Base-by-base conservation (phyloP, 2,888 invertebrate genomes). In the Harpagoxenus sublaevis region DNA sequence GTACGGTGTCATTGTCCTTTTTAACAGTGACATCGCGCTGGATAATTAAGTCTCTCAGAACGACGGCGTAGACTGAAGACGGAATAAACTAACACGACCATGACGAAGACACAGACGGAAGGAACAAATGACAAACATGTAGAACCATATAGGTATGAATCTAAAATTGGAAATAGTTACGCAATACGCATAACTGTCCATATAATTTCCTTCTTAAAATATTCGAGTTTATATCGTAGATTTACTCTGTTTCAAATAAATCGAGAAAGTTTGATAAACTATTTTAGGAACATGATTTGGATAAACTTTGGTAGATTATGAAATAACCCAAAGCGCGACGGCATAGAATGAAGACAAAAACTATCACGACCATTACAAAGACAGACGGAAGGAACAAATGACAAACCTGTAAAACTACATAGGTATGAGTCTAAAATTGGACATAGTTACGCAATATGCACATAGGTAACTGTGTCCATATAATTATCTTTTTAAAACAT, bases 21-120 rank as follows among this genome's bases (percentile, higher is more conserved):
- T 87, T 86, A 88, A 89, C 89, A 87, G 87, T 87, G 86, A 89
- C 90, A 89, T 88, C 88, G 87, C 88, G 89, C 83, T 74, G 89
- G 91, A 92, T 93, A 93, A 93, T 93, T 92, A 93, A 93, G 90
- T 92, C 91, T 89, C 57, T 70, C 48, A 35, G 42, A 57, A 79
- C 31, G 70, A 45, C 12, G 45, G 6, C 31, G 23, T 55, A 79
- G 48, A 66, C 60, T 73, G 18, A 79, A 55, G 15, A 35, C 53
- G 39, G 35, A 60, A 48, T 23, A 23, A 35, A 81, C 42, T 45
- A 78, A 48, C 42, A 28, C 39, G 60, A 57, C n/a, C 18, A 28
- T 71, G 57, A 79, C 45, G 5, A 71, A n/a, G 31, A 70, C 18
- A 35, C 18, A 35, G 28, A 60, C 28, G 35, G 28, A 18, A 73